Evolutionary conservation across 2,113 vertebrate genomes (phyloP).

Genomic region (Mesembrinibis cayennensis): DNA sequence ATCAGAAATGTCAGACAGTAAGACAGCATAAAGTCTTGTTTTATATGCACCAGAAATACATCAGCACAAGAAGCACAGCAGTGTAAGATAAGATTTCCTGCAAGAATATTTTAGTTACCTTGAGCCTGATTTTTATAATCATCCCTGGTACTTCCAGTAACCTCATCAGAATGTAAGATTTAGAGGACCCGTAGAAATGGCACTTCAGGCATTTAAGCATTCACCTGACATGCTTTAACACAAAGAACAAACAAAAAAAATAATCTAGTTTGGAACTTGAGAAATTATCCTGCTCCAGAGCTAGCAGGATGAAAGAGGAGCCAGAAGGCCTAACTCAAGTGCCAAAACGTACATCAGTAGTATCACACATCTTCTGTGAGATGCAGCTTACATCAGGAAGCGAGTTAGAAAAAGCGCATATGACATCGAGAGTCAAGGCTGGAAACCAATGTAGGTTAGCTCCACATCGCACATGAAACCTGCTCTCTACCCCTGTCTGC

Average conservation of each 20-base stretch:
- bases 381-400: background rate
- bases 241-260: background rate
- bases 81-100: background rate
- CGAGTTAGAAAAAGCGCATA: fast-evolving
- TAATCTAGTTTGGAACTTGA: background rate
- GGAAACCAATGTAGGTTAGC: background rate
- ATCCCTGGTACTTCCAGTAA: background rate
- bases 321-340: background rate
- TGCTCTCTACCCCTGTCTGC: background rate
- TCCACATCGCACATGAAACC: background rate
- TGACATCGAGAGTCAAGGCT: background rate
- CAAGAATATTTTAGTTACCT: background rate
- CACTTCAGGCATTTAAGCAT: background rate
- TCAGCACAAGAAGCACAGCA: background rate
- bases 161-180: background rate
- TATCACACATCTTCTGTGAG: background rate
- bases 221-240: background rate
- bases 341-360: background rate
- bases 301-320: background rate
- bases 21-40: background rate
- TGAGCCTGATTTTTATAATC: background rate
- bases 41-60: background rate
- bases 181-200: background rate
- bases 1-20: background rate
- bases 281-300: background rate